Base-by-base conservation (phyloP, 2,888 invertebrate genomes). In the Standfussiana lucernea region DNA sequence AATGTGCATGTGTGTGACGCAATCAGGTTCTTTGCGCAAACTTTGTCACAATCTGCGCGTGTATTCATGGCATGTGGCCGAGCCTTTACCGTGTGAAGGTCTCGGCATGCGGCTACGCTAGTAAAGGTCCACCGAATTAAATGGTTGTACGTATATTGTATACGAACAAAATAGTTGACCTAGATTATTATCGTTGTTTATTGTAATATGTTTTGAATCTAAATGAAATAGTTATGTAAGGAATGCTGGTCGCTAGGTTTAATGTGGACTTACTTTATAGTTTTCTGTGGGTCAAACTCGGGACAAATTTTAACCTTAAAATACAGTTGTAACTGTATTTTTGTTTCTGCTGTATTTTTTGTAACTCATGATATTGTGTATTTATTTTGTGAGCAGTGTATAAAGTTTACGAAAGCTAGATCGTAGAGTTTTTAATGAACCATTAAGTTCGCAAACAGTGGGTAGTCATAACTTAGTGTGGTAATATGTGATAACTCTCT, bases 91-190 rank as follows among this genome's bases (percentile, higher is more conserved):
- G 24, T 28, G 35, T 28, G 40, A 59, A 50, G 47, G 65, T 75
- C 47, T 75, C 6, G 35, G 28, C 18, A 50, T 65, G 28, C 21
- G 56, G 47, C 28, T 56, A 35, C 47, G 47, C 28, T 56, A 35
- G 21, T 42, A 74, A 74, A 65, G 40, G 53, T 75, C 40, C 42
- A 75, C 70, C 61, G 21, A 86, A 85, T 84, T 82, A 82, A 78
- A 80, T 73, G 76, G 64, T 78, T 77, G 70, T 80, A 68, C 68
- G 53, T 80, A 28, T 64, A 78, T 62, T 75, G 56, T 82, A 35
- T 68, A 78, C 62, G 72, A 76, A 86, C 77, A 77, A 91, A 89
- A 89, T 80, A 79, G 83, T 89, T 90, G 88, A 88, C 91, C 91
- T 78, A 90, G 86, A 89, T 91, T 86, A 81, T 88, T 87, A 86